Conservation (phyloP, 2,113 vertebrate species). For the Hyaena hyaena region DNA sequence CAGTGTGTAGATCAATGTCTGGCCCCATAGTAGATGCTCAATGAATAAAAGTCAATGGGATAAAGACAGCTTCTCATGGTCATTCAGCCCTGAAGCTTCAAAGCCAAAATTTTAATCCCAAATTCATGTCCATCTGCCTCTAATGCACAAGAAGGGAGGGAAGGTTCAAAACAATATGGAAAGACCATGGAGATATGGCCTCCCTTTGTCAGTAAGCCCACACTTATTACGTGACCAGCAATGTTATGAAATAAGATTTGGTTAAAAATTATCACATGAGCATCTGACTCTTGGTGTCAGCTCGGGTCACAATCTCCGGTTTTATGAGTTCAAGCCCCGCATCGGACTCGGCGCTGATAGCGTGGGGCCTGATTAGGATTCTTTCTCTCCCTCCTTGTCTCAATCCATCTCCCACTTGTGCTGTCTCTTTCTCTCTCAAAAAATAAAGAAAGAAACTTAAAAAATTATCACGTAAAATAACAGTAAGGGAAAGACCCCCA, state of each 20-base stretch:
- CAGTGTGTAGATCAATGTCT: background rate
- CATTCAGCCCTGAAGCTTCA: background rate
- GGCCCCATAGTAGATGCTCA: background rate
- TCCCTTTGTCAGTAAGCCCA: background rate
- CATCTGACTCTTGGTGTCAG: too few relatives aligned
- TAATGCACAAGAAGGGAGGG: background rate
- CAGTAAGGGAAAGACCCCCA: too few relatives aligned
- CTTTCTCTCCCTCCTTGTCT: too few relatives aligned
- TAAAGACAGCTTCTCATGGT: background rate
- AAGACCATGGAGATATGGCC: background rate
- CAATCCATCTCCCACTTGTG: too few relatives aligned
- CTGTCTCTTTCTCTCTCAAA: too few relatives aligned
- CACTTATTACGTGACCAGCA: background rate
- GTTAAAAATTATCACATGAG: background rate
- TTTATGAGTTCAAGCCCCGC: too few relatives aligned
- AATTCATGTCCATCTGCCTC: background rate
- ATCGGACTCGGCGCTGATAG: too few relatives aligned
- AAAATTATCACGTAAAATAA: background rate
- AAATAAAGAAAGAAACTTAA: too few relatives aligned
- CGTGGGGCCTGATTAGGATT: too few relatives aligned
- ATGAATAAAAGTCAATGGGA: background rate
- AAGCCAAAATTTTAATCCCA: background rate
- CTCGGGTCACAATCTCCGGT: too few relatives aligned
- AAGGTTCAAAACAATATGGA: background rate
- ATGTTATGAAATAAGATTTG: background rate